Percentiles rank a stretch among this genome's conserved stretches.
Evolutionary conservation across 1,140 invertebrate genomes (phyloP).

Genomic region (Ceratina australensis): DNA sequence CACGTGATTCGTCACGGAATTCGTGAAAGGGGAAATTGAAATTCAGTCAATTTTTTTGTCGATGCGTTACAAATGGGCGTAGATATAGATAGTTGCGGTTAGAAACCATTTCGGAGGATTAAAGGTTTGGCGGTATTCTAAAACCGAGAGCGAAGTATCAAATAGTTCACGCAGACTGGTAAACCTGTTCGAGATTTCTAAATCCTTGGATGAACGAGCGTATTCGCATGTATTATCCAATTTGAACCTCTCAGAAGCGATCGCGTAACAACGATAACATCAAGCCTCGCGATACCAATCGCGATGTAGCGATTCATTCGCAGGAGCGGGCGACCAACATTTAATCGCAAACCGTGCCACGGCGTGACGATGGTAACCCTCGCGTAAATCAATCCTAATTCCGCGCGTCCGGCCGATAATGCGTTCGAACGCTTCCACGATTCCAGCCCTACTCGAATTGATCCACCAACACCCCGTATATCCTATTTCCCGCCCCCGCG

Average conservation of each 20-base stretch:
- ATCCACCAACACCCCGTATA: not conserved
- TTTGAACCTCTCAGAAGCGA: not conserved
- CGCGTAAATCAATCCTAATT: constrained; percentile 31
- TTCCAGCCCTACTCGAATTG: not conserved
- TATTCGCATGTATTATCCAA: too few relatives aligned
- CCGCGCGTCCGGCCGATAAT: constrained; percentile 10
- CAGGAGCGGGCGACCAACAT: too few relatives aligned
- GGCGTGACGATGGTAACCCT: not conserved
- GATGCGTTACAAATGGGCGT: not conserved
- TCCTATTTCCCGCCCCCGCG: not conserved
- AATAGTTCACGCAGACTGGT: too few relatives aligned
- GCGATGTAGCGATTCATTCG: not conserved
- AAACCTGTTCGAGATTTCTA: not conserved
- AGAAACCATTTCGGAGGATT: too few relatives aligned
- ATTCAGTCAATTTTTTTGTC: not conserved
- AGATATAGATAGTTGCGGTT: too few relatives aligned
- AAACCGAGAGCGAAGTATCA: not conserved
- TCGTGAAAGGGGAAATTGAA: too few relatives aligned
- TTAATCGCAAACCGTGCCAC: not conserved
- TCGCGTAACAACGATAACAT: not conserved
- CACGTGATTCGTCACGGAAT: too few relatives aligned
- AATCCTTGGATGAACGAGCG: not conserved
- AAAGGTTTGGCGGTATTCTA: not conserved
- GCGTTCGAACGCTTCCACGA: constrained; percentile 1
- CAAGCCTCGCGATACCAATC: not conserved